phyloP scores from a whole-genome alignment of 2,797 vertebrate species.

The Anomalospiza imberbis region DNA sequence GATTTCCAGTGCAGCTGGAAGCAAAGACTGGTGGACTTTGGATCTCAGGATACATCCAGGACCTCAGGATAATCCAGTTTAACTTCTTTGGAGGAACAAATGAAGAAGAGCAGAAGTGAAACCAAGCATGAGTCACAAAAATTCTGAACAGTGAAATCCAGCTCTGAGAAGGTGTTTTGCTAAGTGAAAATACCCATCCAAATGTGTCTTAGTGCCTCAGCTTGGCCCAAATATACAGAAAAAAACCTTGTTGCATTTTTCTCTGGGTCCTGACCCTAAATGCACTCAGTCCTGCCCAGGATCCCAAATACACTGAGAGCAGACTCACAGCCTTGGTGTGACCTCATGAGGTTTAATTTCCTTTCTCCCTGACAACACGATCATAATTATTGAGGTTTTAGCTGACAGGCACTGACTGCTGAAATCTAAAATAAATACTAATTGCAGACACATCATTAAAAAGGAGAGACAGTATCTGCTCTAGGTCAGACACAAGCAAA shows the following conservation, averaged over 20 bases:
- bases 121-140: background rate
- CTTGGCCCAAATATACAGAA: background rate
- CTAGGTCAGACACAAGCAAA: background rate
- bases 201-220: background rate
- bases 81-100: background rate
- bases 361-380: conserved; percentile 9
- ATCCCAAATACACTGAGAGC: background rate
- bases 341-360: conserved; percentile 28
- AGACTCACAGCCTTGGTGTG: background rate
- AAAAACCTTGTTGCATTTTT: background rate
- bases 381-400: conserved; percentile 32
- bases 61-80: background rate
- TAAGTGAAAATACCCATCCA: background rate
- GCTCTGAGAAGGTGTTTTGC: background rate
- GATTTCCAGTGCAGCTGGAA: background rate
- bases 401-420: conserved; percentile 24
- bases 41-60: background rate
- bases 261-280: background rate
- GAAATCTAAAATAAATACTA: conserved; percentile 50
- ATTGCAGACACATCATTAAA: conserved; percentile 3
- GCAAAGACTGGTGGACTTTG: background rate
- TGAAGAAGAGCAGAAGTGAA: background rate
- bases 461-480: background rate
- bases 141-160: background rate
- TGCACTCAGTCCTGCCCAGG: background rate